A percentile compares a stretch with the other conserved stretches of the same genome.
These are phyloP conservation scores for Ephialtes manifestator DNA, from an alignment of 2,888 invertebrate species.

Conservation along the genomic window DNA sequence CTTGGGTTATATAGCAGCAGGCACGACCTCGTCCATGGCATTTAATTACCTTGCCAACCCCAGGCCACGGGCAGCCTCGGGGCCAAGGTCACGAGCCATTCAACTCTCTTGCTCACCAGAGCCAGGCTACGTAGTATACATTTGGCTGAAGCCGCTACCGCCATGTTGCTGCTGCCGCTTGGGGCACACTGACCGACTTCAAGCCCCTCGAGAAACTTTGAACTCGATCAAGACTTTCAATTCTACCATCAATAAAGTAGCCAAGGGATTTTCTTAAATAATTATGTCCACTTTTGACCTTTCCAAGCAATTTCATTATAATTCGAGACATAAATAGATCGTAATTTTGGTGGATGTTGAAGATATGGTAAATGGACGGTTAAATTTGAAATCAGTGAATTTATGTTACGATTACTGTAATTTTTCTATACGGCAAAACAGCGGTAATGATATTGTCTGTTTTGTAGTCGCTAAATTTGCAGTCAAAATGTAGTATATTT, in stretches of 20 bases:
- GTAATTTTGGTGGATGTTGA: no score
- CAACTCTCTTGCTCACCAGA: conserved; percentile 77
- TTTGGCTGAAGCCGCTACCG: conserved; percentile 75
- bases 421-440: no score
- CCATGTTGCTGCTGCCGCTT: conserved; percentile 69
- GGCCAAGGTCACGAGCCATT: conserved; percentile 85
- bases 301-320: no score
- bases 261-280: neutral
- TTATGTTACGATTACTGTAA: no score
- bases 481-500: no score
- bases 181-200: conserved; percentile 85
- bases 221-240: conserved; percentile 62
- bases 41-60: conserved; percentile 85
- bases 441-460: no score
- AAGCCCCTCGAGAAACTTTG: conserved; percentile 69
- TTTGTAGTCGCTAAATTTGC: no score
- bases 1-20: conserved; percentile 79
- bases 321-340: no score
- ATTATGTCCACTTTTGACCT: no score
- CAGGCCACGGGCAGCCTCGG: conserved; percentile 79
- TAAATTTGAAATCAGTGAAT: no score
- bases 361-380: no score
- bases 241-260: conserved; percentile 42
- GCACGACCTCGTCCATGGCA: conserved; percentile 82
- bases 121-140: conserved; percentile 69